Evolutionary conservation across 2,113 vertebrate genomes (phyloP).

Genomic region (Emydura subglobosa): DNA sequence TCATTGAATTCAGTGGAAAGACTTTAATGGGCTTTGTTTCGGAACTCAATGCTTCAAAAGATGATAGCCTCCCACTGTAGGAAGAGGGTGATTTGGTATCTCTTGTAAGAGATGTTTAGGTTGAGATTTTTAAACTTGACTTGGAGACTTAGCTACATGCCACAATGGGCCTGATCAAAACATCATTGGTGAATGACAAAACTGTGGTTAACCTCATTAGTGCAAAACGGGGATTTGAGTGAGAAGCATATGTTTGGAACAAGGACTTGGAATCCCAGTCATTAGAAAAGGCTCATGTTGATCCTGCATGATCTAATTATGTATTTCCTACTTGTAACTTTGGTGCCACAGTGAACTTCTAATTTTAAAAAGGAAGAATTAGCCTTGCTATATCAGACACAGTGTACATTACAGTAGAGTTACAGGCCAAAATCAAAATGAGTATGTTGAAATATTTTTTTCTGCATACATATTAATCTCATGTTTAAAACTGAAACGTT

Average conservation of each 20-base stretch:
- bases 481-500: not conserved
- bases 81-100: not conserved
- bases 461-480: not conserved
- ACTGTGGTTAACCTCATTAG: not conserved
- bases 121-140: not conserved
- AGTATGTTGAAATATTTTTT: not conserved
- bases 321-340: not conserved
- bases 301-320: not conserved
- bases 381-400: not conserved
- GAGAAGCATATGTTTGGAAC: not conserved
- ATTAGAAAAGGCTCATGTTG: not conserved
- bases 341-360: fast-evolving
- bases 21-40: not conserved
- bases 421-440: not conserved
- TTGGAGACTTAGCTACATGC: not conserved
- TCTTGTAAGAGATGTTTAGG: not conserved
- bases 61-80: no score
- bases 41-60: not conserved
- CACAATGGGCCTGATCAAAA: not conserved
- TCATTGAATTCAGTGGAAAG: not conserved
- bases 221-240: not conserved
- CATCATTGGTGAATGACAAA: not conserved
- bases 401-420: no score
- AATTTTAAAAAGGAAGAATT: not conserved
- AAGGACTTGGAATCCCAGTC: not conserved